Conservation (phyloP, 2,888 invertebrate genomes). For the Pyralis farinalis region DNA sequence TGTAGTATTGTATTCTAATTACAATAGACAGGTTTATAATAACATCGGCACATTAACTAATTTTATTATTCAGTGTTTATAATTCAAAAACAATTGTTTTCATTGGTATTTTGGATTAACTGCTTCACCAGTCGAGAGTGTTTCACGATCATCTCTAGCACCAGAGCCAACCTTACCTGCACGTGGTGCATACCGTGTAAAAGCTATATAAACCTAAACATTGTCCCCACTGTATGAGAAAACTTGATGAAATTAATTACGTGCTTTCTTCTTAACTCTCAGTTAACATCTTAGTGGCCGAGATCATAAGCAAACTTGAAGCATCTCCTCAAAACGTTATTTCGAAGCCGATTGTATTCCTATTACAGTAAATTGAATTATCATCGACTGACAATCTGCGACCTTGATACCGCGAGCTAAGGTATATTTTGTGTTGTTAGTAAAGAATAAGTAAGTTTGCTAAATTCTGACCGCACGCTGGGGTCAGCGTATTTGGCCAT, state of each 20-base stretch:
- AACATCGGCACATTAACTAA: too few species aligned
- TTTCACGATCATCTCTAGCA: too few species aligned
- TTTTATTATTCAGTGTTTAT: too few species aligned
- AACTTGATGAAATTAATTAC: background rate
- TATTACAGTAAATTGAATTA: conserved; percentile 24
- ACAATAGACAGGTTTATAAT: too few species aligned
- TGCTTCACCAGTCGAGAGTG: too few species aligned
- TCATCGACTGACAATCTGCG: conserved; percentile 1
- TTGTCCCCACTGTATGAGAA: too few species aligned
- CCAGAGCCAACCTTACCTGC: too few species aligned
- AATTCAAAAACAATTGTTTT: too few species aligned
- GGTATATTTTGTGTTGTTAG: conserved; percentile 16
- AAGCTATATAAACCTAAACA: too few species aligned
- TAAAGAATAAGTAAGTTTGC: conserved; percentile 14
- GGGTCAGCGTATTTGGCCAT: conserved; percentile 36
- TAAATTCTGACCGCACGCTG: conserved; percentile 17
- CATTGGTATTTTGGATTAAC: too few species aligned
- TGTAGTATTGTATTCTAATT: too few species aligned
- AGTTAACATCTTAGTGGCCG: background rate
- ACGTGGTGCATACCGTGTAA: too few species aligned
- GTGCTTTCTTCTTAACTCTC: background rate
- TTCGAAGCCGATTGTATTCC: conserved; percentile 28
- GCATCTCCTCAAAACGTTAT: conserved; percentile 25
- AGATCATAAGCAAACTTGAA: conserved; percentile 10
- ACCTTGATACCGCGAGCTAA: conserved; percentile 14